Conservation (phyloP, 1,140 invertebrate genomes). For the Rhyacophila brunnea region DNA sequence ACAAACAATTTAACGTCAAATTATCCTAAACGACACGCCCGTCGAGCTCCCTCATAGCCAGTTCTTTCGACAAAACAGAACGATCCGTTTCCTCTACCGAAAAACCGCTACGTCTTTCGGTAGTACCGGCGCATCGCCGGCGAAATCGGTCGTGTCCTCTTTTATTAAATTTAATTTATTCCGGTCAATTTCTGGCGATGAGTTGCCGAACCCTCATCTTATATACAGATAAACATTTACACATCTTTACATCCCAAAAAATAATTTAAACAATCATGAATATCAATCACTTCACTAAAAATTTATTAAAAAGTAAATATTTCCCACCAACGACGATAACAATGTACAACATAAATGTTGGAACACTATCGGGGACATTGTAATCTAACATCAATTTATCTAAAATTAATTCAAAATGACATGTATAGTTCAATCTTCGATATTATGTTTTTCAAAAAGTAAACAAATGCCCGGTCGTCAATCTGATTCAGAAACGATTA, state of each 20-base stretch:
- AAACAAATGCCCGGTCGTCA: neutral
- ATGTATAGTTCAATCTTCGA: neutral
- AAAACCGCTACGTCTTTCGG: too few species aligned
- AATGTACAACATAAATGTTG: conserved; percentile 35
- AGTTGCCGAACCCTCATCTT: conserved; percentile 26
- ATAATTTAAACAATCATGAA: conserved; percentile 9
- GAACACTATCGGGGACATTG: conserved; percentile 33
- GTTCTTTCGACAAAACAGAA: neutral
- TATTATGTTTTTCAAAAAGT: neutral
- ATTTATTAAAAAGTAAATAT: conserved; percentile 21
- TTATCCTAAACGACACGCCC: conserved; percentile 14
- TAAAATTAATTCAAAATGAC: conserved; percentile 26
- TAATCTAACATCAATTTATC: conserved; percentile 33
- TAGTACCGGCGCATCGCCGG: too few species aligned
- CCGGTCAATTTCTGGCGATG: conserved; percentile 20
- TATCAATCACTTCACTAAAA: conserved; percentile 16
- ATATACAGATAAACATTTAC: conserved; percentile 34
- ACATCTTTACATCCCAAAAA: conserved; percentile 33
- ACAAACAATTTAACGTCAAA: conserved; percentile 21
- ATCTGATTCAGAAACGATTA: neutral
- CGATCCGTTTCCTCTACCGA: too few species aligned
- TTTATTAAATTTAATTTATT: too few species aligned
- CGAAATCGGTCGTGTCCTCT: too few species aligned
- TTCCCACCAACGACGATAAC: conserved; percentile 18
- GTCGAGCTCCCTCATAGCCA: conserved; percentile 22